Percentiles rank a stretch among this genome's conserved stretches.
Evolutionary conservation across 23 tunicate species (phyloP).

Genomic region (Phallusia fumigata): DNA sequence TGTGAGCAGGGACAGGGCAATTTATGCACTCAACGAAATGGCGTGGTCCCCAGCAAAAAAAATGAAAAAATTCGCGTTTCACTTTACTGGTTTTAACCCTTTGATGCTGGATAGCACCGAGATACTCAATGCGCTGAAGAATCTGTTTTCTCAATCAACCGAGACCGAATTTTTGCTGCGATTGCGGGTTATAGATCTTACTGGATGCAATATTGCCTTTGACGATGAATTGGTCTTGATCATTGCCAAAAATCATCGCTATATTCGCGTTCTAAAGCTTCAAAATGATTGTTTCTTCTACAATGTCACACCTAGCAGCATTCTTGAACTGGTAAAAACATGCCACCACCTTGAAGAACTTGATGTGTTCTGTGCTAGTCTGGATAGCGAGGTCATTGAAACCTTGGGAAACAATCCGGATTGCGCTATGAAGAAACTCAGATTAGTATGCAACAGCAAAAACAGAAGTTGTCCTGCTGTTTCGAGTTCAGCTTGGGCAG

Average conservation of each 20-base stretch:
- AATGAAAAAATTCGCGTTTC: constrained; percentile 33
- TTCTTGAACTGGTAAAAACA: constrained; percentile 26
- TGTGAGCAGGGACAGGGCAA: constrained; percentile 44
- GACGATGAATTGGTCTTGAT: constrained; percentile 38
- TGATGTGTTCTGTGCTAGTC: constrained; percentile 35
- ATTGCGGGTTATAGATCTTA: constrained; percentile 29
- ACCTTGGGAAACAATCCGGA: constrained; percentile 1
- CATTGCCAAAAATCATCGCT: constrained; percentile 23
- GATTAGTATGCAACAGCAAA: constrained; percentile 37
- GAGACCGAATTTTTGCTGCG: constrained; percentile 5
- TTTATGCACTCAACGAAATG: constrained; percentile 33
- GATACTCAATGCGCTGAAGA: constrained; percentile 34
- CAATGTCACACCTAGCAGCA: constrained; percentile 28
- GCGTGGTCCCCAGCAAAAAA: constrained; percentile 14
- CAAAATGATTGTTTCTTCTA: constrained; percentile 47
- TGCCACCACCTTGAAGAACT: constrained; percentile 48
- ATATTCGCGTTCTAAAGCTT: constrained; percentile 22
- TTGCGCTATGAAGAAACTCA: background rate
- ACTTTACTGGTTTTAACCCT: constrained; percentile 51
- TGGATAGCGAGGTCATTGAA: constrained; percentile 27
- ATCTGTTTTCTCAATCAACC: constrained; percentile 13
- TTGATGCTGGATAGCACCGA: constrained; percentile 24
- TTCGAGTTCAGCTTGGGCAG: constrained; percentile 26
- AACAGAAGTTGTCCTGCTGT: constrained; percentile 17
- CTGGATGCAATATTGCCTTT: constrained; percentile 21